phyloP scores from a whole-genome alignment of 53 echinoderm and acorn worm species.

The Temnopleurus reevesii region DNA sequence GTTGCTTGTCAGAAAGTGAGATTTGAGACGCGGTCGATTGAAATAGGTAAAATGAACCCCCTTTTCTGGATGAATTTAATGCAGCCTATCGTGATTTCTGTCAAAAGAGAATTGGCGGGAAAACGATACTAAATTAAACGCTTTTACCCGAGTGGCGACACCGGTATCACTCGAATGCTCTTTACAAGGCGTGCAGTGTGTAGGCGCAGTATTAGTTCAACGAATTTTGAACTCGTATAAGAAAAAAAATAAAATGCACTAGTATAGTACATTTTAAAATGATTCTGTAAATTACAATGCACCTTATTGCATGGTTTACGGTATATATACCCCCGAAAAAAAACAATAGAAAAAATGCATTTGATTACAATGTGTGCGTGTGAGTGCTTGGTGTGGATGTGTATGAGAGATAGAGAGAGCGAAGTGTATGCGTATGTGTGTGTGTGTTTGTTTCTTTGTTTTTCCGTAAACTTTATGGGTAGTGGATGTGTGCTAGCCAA shows the following conservation, averaged over 20 bases:
- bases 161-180: no score
- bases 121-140: conserved; percentile 15
- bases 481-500: no score
- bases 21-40: neutral
- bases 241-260: no score
- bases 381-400: neutral
- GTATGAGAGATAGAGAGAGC: neutral
- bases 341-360: no score
- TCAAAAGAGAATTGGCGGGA: conserved; percentile 8
- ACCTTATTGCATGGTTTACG: no score
- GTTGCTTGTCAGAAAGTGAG: neutral
- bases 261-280: no score
- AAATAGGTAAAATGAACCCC: neutral
- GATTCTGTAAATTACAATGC: no score
- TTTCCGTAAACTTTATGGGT: no score
- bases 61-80: conserved; percentile 3
- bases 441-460: neutral
- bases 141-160: conserved; percentile 8
- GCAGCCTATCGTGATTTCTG: neutral
- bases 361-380: neutral
- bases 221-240: no score
- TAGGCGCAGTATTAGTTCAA: no score
- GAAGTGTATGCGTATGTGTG: neutral
- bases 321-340: no score
- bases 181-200: neutral